Conservation (phyloP, 2,797 vertebrate species). For the Onychomys arenicola region DNA sequence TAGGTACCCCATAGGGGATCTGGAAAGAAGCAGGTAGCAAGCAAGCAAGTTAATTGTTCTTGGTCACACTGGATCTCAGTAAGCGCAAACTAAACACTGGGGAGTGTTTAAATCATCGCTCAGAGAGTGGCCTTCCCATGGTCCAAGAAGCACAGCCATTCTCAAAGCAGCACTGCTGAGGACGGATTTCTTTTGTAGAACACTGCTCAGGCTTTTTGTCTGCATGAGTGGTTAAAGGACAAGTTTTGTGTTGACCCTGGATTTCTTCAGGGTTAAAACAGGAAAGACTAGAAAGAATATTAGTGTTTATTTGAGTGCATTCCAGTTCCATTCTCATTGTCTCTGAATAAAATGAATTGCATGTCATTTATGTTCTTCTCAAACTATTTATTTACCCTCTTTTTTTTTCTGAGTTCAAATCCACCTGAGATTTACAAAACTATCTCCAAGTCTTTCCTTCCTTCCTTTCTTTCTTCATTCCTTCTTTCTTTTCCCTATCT, state of each 20-base stretch:
- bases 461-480: too few relatives aligned
- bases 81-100: not conserved
- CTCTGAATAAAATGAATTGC: constrained; percentile 78
- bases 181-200: constrained; percentile 64
- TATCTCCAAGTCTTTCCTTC: not conserved
- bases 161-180: constrained; percentile 55
- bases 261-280: constrained; percentile 80
- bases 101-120: not conserved
- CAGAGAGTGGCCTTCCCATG: constrained; percentile 3
- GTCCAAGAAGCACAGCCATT: not conserved
- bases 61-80: constrained; percentile 14
- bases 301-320: constrained; percentile 60
- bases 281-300: constrained; percentile 76
- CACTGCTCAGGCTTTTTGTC: constrained; percentile 76
- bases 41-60: not conserved
- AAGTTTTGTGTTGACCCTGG: constrained; percentile 83
- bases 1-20: constrained; percentile 3
- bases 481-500: too few relatives aligned
- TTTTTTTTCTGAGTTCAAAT: constrained; percentile 31
- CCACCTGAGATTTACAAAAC: constrained; percentile 44
- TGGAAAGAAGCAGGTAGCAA: not conserved
- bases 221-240: constrained; percentile 76
- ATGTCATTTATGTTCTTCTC: constrained; percentile 39
- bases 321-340: constrained; percentile 75
- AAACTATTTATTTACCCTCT: constrained; percentile 52